phyloP scores from a whole-genome alignment of 2,113 vertebrate species.

The Spilogale gracilis region DNA sequence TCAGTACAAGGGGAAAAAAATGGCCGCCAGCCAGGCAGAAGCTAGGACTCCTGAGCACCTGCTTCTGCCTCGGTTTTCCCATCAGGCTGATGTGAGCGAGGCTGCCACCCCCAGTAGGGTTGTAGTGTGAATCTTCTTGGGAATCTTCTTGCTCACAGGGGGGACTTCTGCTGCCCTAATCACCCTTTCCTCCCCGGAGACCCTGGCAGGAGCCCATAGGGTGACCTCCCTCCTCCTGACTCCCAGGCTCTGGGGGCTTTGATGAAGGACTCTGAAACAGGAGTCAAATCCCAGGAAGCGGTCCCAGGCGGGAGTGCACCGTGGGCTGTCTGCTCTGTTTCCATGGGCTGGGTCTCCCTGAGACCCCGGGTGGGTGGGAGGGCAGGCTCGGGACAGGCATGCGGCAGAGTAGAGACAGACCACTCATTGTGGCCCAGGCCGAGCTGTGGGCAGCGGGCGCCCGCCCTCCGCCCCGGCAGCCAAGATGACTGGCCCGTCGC shows the following conservation, averaged over 20 bases:
- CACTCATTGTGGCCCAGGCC: slow-evolving; percentile 72
- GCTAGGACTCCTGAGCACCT: neutral
- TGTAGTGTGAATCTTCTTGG: neutral
- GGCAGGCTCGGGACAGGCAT: slow-evolving; percentile 49
- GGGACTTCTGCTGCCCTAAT: neutral
- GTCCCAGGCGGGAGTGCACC: neutral
- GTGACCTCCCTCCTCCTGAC: neutral
- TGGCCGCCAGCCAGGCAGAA: neutral
- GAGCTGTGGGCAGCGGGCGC: slow-evolving; percentile 56
- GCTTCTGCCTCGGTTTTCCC: slow-evolving; percentile 41
- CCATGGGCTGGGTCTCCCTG: neutral
- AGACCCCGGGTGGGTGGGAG: slow-evolving; percentile 53
- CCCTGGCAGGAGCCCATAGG: neutral
- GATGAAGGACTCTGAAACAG: neutral
- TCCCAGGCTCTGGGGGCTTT: neutral
- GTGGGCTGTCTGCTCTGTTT: neutral
- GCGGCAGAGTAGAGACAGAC: slow-evolving; percentile 52
- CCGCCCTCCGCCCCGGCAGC: slow-evolving; percentile 37
- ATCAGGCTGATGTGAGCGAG: neutral
- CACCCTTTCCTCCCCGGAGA: neutral
- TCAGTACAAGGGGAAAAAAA: neutral
- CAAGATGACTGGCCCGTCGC: slow-evolving; percentile 48
- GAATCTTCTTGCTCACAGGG: neutral
- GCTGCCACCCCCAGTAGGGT: neutral
- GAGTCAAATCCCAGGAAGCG: neutral